These are phyloP conservation scores for Vandiemenella viatica DNA, from an alignment of 2,888 invertebrate species.

Conservation along the genomic window DNA sequence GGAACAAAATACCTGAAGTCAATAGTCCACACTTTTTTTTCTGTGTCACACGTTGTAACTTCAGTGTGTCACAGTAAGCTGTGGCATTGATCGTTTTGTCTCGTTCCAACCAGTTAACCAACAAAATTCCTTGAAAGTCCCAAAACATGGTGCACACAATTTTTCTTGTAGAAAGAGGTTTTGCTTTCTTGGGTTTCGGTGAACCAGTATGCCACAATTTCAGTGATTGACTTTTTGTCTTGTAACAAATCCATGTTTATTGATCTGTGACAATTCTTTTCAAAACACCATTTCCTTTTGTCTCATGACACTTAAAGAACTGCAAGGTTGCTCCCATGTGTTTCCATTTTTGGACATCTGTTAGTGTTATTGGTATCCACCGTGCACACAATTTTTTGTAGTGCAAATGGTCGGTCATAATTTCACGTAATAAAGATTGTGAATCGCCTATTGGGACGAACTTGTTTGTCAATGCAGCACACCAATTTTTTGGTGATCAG, in stretches of 20 bases:
- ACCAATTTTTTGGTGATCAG: neutral
- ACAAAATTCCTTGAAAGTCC: constrained; percentile 1
- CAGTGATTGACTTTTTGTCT: too few species aligned
- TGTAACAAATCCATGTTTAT: neutral
- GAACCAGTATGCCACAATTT: too few species aligned
- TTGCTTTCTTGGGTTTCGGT: too few species aligned
- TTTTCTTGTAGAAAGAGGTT: too few species aligned
- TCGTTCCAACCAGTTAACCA: neutral
- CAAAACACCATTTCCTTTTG: neutral
- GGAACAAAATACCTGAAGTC: too few species aligned
- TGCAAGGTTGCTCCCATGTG: neutral
- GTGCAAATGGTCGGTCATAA: neutral
- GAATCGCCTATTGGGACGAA: too few species aligned
- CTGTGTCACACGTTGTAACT: neutral
- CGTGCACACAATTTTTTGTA: neutral
- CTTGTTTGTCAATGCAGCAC: too few species aligned
- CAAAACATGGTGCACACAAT: too few species aligned
- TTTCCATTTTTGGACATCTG: neutral
- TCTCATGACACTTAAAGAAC: neutral
- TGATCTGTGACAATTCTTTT: neutral
- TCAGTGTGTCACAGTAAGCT: too few species aligned
- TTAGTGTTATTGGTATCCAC: too few species aligned
- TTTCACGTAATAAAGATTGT: too few species aligned
- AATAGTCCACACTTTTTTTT: too few species aligned
- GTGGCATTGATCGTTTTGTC: neutral